Percentiles rank a stretch among this genome's conserved stretches.
Evolutionary conservation across 2,888 invertebrate genomes (phyloP).

Genomic region (Ennomos quercinarius): DNA sequence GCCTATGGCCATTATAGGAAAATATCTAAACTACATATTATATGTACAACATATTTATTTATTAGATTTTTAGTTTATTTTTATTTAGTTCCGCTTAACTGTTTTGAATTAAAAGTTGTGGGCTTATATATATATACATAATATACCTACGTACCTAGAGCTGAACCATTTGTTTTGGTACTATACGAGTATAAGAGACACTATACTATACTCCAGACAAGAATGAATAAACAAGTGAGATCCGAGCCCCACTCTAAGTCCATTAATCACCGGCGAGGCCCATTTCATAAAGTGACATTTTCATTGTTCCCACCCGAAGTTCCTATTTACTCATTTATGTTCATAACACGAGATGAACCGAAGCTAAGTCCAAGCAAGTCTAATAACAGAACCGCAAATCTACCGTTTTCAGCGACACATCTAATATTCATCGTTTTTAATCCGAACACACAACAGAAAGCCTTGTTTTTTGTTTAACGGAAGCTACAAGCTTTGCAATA

Average conservation of each 20-base stretch:
- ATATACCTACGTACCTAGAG: neutral
- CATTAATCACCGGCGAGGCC: constrained; percentile 77
- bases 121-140: neutral
- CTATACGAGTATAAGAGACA: constrained; percentile 18
- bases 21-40: no score
- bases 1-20: no score
- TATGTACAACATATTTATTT: no score
- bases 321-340: constrained; percentile 73
- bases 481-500: constrained; percentile 16
- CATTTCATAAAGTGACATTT: constrained; percentile 83
- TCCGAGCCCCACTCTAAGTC: constrained; percentile 64
- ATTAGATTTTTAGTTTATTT: no score
- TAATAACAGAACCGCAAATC: constrained; percentile 60
- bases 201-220: constrained; percentile 25
- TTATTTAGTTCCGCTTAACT: no score
- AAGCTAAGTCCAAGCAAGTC: constrained; percentile 58
- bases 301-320: constrained; percentile 78
- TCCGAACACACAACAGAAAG: constrained; percentile 29
- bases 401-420: constrained; percentile 41
- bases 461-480: constrained; percentile 21
- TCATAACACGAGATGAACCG: constrained; percentile 59
- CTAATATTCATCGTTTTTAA: constrained; percentile 40
- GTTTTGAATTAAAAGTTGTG: no score
- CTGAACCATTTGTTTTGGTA: constrained; percentile 7
- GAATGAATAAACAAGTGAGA: constrained; percentile 68